Percentiles rank a stretch among this genome's conserved stretches.
phyloP scores from a whole-genome alignment of 1,140 invertebrate genomes.

The Choristoneura fumiferana region DNA sequence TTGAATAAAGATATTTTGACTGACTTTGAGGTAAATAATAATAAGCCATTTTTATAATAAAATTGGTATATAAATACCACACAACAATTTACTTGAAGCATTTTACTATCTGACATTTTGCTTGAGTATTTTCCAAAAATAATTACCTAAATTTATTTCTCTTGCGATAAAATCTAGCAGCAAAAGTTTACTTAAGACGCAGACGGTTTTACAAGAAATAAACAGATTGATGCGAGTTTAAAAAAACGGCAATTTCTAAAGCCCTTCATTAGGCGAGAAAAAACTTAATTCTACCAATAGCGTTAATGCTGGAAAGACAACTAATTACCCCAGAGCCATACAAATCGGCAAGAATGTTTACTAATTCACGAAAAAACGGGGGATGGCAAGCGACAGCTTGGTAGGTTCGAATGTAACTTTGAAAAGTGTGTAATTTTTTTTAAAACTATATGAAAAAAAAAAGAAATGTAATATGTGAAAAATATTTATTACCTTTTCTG shows the following conservation, averaged over 20 bases:
- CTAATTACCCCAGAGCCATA: constrained; percentile 74
- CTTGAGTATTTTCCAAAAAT: too few species aligned
- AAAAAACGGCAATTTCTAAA: constrained; percentile 11
- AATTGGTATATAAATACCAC: too few species aligned
- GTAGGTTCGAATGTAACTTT: neutral
- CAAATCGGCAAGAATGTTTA: constrained; percentile 73
- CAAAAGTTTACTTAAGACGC: neutral
- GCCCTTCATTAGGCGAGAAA: constrained; percentile 1
- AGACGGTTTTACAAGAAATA: constrained; percentile 8
- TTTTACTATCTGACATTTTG: too few species aligned
- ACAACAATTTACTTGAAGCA: too few species aligned
- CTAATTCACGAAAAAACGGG: constrained; percentile 65
- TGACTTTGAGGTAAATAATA: too few species aligned
- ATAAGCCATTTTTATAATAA: too few species aligned
- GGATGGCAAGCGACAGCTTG: constrained; percentile 15
- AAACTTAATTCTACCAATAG: constrained; percentile 14
- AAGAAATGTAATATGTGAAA: neutral
- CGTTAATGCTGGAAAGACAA: constrained; percentile 41
- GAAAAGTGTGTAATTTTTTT: too few species aligned
- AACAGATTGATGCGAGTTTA: constrained; percentile 4
- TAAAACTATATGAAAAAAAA: neutral
- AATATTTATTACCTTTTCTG: neutral
- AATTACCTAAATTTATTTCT: neutral
- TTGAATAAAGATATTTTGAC: too few species aligned
- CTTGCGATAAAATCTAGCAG: neutral